A percentile compares a stretch with the other conserved stretches of the same genome.
phyloP scores from a whole-genome alignment of 2,888 invertebrate genomes.

The Saturnia japonica region DNA sequence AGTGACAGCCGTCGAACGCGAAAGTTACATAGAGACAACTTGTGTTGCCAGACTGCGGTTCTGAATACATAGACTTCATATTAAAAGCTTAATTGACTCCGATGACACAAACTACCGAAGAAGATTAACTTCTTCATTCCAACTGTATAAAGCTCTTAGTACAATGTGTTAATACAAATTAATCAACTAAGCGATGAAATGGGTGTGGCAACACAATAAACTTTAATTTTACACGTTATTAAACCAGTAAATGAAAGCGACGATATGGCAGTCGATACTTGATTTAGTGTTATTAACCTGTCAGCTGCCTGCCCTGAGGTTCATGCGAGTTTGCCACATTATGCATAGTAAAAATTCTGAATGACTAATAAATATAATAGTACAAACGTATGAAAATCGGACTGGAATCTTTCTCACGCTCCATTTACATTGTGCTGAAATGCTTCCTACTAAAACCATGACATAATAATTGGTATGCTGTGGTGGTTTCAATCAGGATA shows the following conservation, averaged over 20 bases:
- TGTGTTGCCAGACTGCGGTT: too few relatives aligned
- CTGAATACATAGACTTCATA: background rate
- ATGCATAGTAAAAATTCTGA: background rate
- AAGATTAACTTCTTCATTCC: background rate
- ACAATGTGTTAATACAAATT: background rate
- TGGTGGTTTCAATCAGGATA: too few relatives aligned
- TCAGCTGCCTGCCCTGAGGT: conserved; percentile 55
- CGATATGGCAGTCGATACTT: conserved; percentile 52
- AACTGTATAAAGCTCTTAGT: background rate
- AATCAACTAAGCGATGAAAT: conserved; percentile 10
- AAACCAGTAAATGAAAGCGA: conserved; percentile 53
- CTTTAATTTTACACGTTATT: conserved; percentile 58
- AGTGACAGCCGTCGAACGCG: too few relatives aligned
- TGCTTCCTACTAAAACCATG: too few relatives aligned
- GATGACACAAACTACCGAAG: background rate
- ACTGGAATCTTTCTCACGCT: too few relatives aligned
- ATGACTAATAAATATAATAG: background rate
- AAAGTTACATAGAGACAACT: too few relatives aligned
- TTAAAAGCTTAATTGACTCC: background rate
- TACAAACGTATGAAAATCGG: background rate
- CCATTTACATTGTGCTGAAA: too few relatives aligned
- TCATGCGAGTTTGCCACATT: conserved; percentile 28
- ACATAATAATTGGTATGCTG: too few relatives aligned
- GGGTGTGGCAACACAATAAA: conserved; percentile 43
- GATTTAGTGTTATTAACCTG: conserved; percentile 77